Evolutionary conservation across 1,140 invertebrate species (phyloP).

Genomic region (Meloidogyne floridensis): DNA sequence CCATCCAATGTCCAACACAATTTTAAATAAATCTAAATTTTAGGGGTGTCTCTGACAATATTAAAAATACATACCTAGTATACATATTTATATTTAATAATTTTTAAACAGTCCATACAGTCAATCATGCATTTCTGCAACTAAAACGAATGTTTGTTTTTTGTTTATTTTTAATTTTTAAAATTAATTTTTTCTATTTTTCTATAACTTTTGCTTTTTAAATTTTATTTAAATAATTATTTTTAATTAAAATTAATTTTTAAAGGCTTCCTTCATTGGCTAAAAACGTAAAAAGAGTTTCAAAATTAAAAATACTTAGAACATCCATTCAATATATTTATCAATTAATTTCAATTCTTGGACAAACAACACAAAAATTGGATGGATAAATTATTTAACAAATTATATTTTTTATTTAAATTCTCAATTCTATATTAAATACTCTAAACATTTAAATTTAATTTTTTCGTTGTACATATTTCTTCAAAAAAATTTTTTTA

Average conservation of each 20-base stretch:
- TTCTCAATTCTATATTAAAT: background rate
- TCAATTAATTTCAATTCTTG: constrained; percentile 31
- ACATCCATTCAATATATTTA: constrained; percentile 54
- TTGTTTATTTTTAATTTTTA: background rate
- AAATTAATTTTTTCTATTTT: background rate
- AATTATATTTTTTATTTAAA: background rate
- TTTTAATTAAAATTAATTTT: background rate
- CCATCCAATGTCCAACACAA: too few species aligned
- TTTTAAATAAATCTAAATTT: too few species aligned
- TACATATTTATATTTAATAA: too few species aligned
- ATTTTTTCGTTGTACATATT: too few species aligned
- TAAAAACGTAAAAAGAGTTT: constrained; percentile 50
- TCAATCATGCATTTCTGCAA: constrained; percentile 33
- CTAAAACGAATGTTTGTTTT: constrained; percentile 26
- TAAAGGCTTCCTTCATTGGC: constrained; percentile 27
- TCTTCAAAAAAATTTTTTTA: too few species aligned
- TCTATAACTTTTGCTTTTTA: background rate
- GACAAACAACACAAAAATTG: background rate
- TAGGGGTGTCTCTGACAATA: too few species aligned
- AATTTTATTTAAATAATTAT: too few species aligned
- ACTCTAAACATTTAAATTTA: too few species aligned
- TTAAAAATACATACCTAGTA: too few species aligned
- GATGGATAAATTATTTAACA: too few species aligned
- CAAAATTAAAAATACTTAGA: constrained; percentile 54
- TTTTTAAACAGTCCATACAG: constrained; percentile 21